Evolutionary conservation across 2,888 invertebrate species (phyloP).

Genomic region (Nephrocerus scutellatus): DNA sequence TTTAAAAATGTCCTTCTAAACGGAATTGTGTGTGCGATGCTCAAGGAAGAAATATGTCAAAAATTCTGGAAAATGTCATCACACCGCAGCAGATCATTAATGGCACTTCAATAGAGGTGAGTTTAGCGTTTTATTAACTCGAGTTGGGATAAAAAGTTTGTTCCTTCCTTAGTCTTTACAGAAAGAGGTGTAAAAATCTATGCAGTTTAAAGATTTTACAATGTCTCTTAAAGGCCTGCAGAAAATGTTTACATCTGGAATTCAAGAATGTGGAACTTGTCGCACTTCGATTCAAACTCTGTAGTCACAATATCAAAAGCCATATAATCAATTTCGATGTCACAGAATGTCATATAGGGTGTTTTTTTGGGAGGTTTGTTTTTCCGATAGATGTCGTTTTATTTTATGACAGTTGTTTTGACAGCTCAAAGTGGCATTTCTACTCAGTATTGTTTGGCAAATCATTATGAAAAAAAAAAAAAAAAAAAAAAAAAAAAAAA

Average conservation of each 20-base stretch:
- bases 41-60: slow-evolving; percentile 95
- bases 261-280: slow-evolving; percentile 85
- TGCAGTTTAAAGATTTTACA: slow-evolving; percentile 56
- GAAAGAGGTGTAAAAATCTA: slow-evolving; percentile 47
- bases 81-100: slow-evolving; percentile 86
- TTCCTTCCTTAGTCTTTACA: slow-evolving; percentile 41
- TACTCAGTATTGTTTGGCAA: too few species aligned
- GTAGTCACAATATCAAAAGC: slow-evolving; percentile 79
- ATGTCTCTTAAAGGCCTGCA: slow-evolving; percentile 53
- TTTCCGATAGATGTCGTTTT: too few species aligned
- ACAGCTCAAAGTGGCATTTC: too few species aligned
- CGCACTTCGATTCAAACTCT: slow-evolving; percentile 81
- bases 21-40: slow-evolving; percentile 87
- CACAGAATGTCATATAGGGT: slow-evolving; percentile 57
- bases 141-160: background rate
- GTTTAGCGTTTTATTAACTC: background rate
- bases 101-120: slow-evolving; percentile 65
- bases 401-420: too few species aligned
- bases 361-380: too few species aligned
- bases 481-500: too few species aligned
- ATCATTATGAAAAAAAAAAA: too few species aligned
- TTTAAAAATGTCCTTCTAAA: slow-evolving; percentile 81
- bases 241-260: slow-evolving; percentile 71
- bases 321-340: slow-evolving; percentile 88
- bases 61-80: slow-evolving; percentile 91